Base-by-base conservation (phyloP, 2,888 invertebrate species). In the Pteria penguin region DNA sequence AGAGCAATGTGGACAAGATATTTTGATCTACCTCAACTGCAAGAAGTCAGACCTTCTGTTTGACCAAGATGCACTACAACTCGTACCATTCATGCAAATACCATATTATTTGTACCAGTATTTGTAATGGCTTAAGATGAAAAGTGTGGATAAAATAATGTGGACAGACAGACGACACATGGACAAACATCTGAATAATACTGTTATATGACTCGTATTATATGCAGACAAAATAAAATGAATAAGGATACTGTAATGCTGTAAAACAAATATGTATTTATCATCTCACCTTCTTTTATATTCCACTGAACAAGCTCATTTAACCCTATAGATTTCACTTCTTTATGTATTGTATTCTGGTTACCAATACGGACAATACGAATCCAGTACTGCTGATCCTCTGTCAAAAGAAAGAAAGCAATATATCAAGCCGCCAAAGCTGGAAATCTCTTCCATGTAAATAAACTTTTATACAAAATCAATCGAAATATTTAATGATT, bases 361-460 rank as follows among this genome's bases (percentile, higher is more conserved):
- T 74, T 74, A 8, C 69, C 77, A 55, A 70, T 67, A 14, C 74
- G 66, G 24, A 71, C 70, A 32, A 78, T 60, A 22, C 52, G 11
- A 33, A 67, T 62, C 33, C 55, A 24, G 62, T 52, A 36, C 24
- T 27, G 32, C 11, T 55, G 31, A 24, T 75, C 52, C 2, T 45
- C 62, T 54, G 27, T 14, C 33, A 36, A 45, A 52, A 58, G 36
- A 77, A 57, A 31, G 29, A n/a, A n/a, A 36, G 24, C 22, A n/a
- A 45, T 45, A 8, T 14, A 45, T 45, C 11, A 45, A 45, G 45
- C 8, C 45, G 14, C 14, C 11, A 14, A 45, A 8, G 14, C 14
- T 14, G 8, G 45, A 11, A 45, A 45, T 45, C 8, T 14, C 8
- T 45, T 45, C 11, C 45, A 45, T 8, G 45, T 45, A 45, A 45